phyloP scores from a whole-genome alignment of 1,140 invertebrate genomes.

The Metaphire vulgaris region DNA sequence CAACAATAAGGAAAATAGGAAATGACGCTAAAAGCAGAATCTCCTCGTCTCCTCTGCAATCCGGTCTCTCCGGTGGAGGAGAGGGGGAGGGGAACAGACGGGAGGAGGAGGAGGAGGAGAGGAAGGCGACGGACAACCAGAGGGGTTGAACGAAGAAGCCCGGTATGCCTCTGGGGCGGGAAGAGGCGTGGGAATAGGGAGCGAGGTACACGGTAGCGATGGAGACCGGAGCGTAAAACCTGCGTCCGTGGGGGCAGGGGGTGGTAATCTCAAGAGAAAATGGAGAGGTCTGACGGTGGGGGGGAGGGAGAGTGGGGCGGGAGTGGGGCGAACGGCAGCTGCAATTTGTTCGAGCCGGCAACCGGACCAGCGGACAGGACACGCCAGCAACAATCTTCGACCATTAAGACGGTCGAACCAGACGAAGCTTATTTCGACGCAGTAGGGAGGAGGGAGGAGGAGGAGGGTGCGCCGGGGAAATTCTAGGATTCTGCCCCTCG shows the following conservation, averaged over 20 bases:
- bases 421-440: not conserved
- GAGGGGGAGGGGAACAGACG: not conserved
- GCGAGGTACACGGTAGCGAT: no score
- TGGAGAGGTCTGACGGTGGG: no score
- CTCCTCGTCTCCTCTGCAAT: not conserved
- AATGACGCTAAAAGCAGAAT: constrained; percentile 12
- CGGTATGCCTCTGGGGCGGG: no score
- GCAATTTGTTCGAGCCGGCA: not conserved
- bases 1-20: constrained; percentile 10
- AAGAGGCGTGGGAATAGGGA: no score
- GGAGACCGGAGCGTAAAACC: no score
- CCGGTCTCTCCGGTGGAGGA: not conserved
- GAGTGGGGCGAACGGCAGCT: not conserved
- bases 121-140: no score
- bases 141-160: no score
- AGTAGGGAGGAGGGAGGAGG: not conserved
- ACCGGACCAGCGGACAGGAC: not conserved
- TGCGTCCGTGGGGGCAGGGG: no score
- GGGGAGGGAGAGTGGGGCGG: not conserved
- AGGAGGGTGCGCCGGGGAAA: no score
- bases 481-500: not conserved
- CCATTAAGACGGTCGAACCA: not conserved
- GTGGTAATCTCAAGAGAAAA: no score
- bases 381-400: not conserved
- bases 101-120: not conserved